Evolutionary conservation across 2,888 invertebrate species (phyloP).

Genomic region (Linnaemya tessellans): DNA sequence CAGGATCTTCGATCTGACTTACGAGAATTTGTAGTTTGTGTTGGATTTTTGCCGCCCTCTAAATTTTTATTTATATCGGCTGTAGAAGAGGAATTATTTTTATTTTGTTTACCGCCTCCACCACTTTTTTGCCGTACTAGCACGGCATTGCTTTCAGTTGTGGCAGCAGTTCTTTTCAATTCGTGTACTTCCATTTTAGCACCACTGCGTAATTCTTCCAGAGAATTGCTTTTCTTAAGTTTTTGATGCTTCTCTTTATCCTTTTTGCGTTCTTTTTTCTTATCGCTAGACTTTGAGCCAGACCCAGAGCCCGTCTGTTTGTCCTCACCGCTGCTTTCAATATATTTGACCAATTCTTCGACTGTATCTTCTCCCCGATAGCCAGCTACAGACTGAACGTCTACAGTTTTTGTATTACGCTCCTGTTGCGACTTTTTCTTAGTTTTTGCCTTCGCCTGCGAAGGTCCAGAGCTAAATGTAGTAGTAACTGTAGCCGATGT

Average conservation of each 20-base stretch:
- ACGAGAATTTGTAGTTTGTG: constrained; percentile 73
- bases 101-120: constrained; percentile 76
- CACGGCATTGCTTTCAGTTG: constrained; percentile 80
- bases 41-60: constrained; percentile 71
- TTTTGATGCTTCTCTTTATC: constrained; percentile 83
- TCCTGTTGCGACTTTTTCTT: constrained; percentile 85
- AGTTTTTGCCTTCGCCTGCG: constrained; percentile 85
- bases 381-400: constrained; percentile 88
- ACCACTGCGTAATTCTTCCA: constrained; percentile 90
- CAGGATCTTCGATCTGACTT: constrained; percentile 86
- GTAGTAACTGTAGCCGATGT: constrained; percentile 81
- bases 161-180: constrained; percentile 80
- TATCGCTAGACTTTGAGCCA: constrained; percentile 73
- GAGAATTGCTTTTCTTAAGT: constrained; percentile 89
- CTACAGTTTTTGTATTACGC: constrained; percentile 84
- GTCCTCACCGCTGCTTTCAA: constrained; percentile 86
- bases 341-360: constrained; percentile 90
- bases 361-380: constrained; percentile 91
- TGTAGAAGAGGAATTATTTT: constrained; percentile 78
- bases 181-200: constrained; percentile 89
- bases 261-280: constrained; percentile 83
- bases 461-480: constrained; percentile 83
- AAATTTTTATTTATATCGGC: constrained; percentile 79
- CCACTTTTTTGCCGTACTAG: constrained; percentile 79
- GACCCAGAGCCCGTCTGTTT: constrained; percentile 73